Evolutionary conservation across 2,113 vertebrate genomes (phyloP), one percentile per base, ranked within the genome.

Genomic region (Lasiurus cinereus): DNA sequence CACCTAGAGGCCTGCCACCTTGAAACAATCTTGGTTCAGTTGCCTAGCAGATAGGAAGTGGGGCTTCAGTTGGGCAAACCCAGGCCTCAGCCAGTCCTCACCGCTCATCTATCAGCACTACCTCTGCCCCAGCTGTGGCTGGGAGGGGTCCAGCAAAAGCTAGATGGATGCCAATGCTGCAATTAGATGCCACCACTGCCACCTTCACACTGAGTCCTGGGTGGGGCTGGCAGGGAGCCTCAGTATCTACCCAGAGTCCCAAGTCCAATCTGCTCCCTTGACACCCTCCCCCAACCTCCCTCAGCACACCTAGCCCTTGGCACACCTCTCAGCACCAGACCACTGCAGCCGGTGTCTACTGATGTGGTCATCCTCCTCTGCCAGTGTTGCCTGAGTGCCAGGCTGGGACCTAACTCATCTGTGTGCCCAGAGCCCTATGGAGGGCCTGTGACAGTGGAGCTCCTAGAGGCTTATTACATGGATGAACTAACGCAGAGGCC

Each of bases 151-250:
- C 73, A 90, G 64, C 19, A 50, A 56, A 84, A 83, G 89, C 70
- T 79, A 54, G 31, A 66, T 64, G 72, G 24, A 87, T 80, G 78
- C 29, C 70, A 73, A 29, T 67, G 85, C 64, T 85, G 67, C 67
- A 83, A 80, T 76, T 67, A 73, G 64, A 94, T 56, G 83, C 56
- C 69, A 54, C 43, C 69, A 56, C 43, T 46, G 22, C 62, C 29
- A 27, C 46, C 72, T 62, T 39, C 88, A 88, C 54, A 82, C n/a
- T n/a, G 39, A 90, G 50, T 82, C 43, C 39, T 48, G 12, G 70
- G 90, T 52, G 85, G 79, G 79, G 64, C 33, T 13, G 9, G 50
- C 43, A 94, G 73, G 39, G 62, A 91, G 89, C 84, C 76, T 80
- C n/a, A 43, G 87, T 31, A 73, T 43, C 64, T 24, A 39, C 50